A percentile compares a stretch with the other conserved stretches of the same genome.
These are phyloP conservation scores for Diadegma fenestrale DNA, from an alignment of 2,888 invertebrate species.

Conservation along the genomic window DNA sequence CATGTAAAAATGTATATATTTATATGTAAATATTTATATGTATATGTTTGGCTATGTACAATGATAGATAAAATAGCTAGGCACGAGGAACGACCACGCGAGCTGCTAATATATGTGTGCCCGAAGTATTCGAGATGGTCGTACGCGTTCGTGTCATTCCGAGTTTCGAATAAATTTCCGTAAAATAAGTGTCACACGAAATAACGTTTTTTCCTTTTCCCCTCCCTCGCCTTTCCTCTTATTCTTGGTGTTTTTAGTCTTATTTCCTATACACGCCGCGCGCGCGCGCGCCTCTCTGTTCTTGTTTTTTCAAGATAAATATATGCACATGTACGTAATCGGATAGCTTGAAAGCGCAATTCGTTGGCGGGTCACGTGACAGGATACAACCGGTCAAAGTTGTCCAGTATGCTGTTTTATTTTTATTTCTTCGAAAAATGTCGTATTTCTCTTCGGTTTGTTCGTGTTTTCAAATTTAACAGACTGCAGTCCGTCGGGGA, in stretches of 20 bases:
- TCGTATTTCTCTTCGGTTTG: conserved; percentile 1
- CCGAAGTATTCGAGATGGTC: conserved; percentile 57
- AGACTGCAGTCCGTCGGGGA: conserved; percentile 8
- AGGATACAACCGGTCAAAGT: conserved; percentile 34
- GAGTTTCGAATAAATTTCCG: conserved; percentile 65
- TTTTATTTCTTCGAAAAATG: not conserved
- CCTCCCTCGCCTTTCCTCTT: not conserved
- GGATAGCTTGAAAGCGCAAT: conserved; percentile 47
- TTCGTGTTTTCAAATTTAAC: conserved; percentile 45
- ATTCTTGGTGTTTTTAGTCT: conserved; percentile 5
- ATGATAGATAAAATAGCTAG: conserved; percentile 39
- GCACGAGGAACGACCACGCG: conserved; percentile 64
- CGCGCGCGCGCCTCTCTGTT: not conserved
- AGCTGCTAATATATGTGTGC: conserved; percentile 58
- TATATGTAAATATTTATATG: not conserved
- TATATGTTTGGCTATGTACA: not conserved
- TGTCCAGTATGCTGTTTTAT: conserved; percentile 7
- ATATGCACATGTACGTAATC: conserved; percentile 46
- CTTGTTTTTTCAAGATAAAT: conserved; percentile 8
- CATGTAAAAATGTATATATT: not conserved
- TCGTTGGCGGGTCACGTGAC: conserved; percentile 41
- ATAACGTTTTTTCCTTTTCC: conserved; percentile 39
- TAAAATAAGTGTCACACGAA: conserved; percentile 64
- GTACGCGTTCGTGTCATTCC: conserved; percentile 64
- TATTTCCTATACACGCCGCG: conserved; percentile 7